phyloP scores from a whole-genome alignment of 2,113 vertebrate genomes.

The Gambusia holbrooki region DNA sequence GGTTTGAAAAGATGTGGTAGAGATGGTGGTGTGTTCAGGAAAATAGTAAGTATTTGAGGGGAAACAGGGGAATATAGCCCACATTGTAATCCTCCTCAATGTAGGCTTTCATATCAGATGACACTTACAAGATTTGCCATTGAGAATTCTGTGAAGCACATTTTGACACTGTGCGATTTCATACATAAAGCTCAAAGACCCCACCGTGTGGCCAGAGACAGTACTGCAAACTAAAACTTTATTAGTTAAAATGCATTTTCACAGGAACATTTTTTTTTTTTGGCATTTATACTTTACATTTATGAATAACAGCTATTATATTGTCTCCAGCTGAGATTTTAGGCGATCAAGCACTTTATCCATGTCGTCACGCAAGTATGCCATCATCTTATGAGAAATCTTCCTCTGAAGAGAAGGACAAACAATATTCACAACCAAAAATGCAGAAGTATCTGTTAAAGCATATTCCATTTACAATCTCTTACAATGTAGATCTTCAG shows the following conservation, averaged over 20 bases:
- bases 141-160: constrained; percentile 19
- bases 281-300: not conserved
- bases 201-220: constrained; percentile 62
- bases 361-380: constrained; percentile 66
- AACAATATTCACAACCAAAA: not conserved
- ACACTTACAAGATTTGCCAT: constrained; percentile 45
- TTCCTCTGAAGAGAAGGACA: constrained; percentile 64
- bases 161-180: not conserved
- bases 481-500: constrained; percentile 81
- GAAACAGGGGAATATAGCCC: constrained; percentile 56
- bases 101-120: constrained; percentile 53
- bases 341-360: constrained; percentile 58
- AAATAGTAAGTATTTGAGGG: constrained; percentile 64
- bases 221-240: constrained; percentile 43
- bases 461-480: not conserved
- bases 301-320: not conserved
- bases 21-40: constrained; percentile 72
- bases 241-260: not conserved
- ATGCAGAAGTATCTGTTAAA: not conserved
- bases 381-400: constrained; percentile 72
- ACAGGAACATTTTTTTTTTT: not conserved
- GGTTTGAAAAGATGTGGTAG: too few relatives aligned
- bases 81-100: constrained; percentile 65
- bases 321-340: constrained; percentile 39
- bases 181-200: constrained; percentile 22